Conservation (phyloP, 2,888 invertebrate genomes). For the Ptychoptera albimana region DNA sequence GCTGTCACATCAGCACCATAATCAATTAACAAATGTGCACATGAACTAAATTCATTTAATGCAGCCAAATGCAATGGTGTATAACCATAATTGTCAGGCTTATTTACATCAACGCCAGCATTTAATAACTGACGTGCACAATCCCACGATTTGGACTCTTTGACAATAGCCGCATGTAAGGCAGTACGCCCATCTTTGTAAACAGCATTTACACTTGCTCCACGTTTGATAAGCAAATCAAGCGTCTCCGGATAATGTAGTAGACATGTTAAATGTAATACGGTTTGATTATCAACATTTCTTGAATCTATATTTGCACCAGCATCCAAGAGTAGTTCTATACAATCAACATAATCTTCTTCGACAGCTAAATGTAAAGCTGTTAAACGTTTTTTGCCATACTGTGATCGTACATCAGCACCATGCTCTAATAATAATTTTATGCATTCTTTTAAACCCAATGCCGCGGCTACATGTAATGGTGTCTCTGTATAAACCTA, state of each 20-base stretch:
- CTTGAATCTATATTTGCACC: conserved; percentile 61
- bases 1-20: conserved; percentile 68
- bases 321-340: conserved; percentile 50
- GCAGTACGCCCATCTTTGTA: conserved; percentile 65
- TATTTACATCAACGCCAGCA: conserved; percentile 56
- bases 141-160: conserved; percentile 49
- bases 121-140: conserved; percentile 48
- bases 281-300: conserved; percentile 63
- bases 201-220: conserved; percentile 45
- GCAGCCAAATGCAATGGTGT: conserved; percentile 72
- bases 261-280: conserved; percentile 68
- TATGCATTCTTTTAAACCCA: conserved; percentile 53
- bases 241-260: conserved; percentile 66
- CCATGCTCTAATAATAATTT: conserved; percentile 59
- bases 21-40: conserved; percentile 53
- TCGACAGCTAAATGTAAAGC: conserved; percentile 73
- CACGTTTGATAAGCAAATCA: conserved; percentile 47
- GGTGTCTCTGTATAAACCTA: conserved; percentile 74
- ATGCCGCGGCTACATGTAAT: conserved; percentile 61
- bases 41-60: conserved; percentile 62
- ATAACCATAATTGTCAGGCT: conserved; percentile 66
- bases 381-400: conserved; percentile 54
- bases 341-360: conserved; percentile 68
- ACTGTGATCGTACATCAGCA: conserved; percentile 61
- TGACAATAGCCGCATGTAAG: conserved; percentile 64